Base-by-base conservation (phyloP, 2,888 invertebrate genomes). In the Andrena bucephala region DNA sequence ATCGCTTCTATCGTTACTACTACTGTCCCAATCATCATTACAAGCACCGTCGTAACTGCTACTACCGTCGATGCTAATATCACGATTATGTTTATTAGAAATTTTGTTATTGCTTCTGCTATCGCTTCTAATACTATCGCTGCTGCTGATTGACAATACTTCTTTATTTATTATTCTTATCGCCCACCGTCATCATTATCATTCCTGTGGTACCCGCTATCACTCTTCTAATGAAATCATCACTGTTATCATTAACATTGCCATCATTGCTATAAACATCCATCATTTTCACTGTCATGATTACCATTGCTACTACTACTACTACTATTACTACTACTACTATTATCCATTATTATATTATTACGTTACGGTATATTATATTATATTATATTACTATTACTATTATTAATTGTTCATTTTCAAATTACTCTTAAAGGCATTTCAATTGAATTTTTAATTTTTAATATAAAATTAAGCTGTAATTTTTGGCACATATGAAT, bases 351-450 rank as follows among this genome's bases (percentile, higher is more conserved):
- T 81, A 86, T 81, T 83, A 85, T 73, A 81, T 77, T 70, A 66
- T 77, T 81, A 76, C 42, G 65, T 73, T 68, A 77, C 57, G 74
- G 66, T 67, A 67, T 75, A 68, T 54, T 75, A 75, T 76, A 79
- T 79, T 85, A 85, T 75, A 81, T 79, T 73, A 78, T 72, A 77
- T 66, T 77, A 72, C 63, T 78, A 89, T 42, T 42, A 42, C 42
- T 42, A 42, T 81, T 88, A 89, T 85, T 82, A 81, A 83, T 77
- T 91, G 87, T 92, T 92, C 88, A 89, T 90, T 92, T 92, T 92
- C 91, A 89, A 90, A 87, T 92, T 92, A 91, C 87, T 92, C 85
- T 90, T 91, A 91, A 90, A 92, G 85, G 90, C 92, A 92, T 91
- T 92, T 91, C 86, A 87, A 91, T 91, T 89, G 90, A 90, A 90